Evolutionary conservation across 2,888 invertebrate species (phyloP).

Genomic region (Drosophila birchii): DNA sequence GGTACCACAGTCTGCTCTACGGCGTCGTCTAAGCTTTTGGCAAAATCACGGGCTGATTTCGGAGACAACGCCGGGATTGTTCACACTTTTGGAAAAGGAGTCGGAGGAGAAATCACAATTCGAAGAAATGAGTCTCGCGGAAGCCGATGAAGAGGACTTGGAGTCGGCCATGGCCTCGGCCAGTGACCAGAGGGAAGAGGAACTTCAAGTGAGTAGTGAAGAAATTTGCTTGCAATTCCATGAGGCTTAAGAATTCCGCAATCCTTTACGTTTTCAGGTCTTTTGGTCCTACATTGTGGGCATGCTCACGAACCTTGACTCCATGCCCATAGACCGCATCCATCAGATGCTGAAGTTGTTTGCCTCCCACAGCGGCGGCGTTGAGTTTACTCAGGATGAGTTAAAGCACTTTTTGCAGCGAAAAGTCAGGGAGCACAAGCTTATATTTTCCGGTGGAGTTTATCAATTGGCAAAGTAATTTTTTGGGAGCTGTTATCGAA

Average conservation of each 20-base stretch:
- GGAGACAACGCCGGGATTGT: constrained; percentile 91
- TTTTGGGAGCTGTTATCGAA: background rate
- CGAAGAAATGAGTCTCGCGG: constrained; percentile 86
- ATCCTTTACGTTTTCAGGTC: constrained; percentile 66
- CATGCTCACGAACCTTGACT: constrained; percentile 97
- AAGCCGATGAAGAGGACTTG: constrained; percentile 94
- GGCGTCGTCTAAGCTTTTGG: constrained; percentile 96
- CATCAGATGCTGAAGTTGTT: constrained; percentile 99
- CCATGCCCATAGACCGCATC: constrained; percentile 95
- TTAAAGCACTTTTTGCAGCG: constrained; percentile 95
- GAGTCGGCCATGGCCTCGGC: constrained; percentile 98
- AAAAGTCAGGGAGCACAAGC: constrained; percentile 95
- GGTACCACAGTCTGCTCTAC: constrained; percentile 93
- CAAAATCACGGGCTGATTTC: constrained; percentile 95
- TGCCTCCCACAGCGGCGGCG: constrained; percentile 95
- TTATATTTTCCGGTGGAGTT: constrained; percentile 93
- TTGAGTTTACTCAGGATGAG: constrained; percentile 95
- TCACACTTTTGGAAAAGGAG: constrained; percentile 89
- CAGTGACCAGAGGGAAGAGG: constrained; percentile 96
- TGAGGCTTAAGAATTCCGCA: background rate
- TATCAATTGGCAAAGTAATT: constrained; percentile 92
- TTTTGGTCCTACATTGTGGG: constrained; percentile 99
- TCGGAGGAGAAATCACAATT: constrained; percentile 86
- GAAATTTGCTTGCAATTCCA: background rate
- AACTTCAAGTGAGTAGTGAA: constrained; percentile 88